Conservation (phyloP, 1,140 invertebrate genomes). For the Coenobita brevimanus region DNA sequence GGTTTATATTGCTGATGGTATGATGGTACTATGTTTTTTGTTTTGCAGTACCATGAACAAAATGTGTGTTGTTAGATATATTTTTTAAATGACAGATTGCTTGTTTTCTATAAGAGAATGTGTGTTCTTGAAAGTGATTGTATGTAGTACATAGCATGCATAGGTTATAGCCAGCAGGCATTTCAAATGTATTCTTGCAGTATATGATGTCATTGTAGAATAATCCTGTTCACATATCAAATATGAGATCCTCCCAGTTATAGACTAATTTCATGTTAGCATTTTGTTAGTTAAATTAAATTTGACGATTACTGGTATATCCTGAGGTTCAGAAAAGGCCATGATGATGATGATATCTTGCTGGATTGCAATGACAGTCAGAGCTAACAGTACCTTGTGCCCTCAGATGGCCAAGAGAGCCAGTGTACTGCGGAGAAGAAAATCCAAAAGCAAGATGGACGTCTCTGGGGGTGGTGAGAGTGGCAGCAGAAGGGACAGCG, state of each 20-base stretch:
- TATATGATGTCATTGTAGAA: not conserved
- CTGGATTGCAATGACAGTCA: too few relatives aligned
- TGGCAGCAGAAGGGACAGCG: conserved; percentile 76
- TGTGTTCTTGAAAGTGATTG: too few relatives aligned
- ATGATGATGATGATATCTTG: too few relatives aligned
- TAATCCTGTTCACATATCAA: not conserved
- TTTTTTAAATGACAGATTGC: too few relatives aligned
- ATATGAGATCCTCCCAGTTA: not conserved
- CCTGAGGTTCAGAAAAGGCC: too few relatives aligned
- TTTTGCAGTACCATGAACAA: too few relatives aligned
- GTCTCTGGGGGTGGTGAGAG: conserved; percentile 47
- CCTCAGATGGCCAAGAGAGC: conserved; percentile 83
- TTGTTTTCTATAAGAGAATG: not conserved
- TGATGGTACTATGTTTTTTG: not conserved
- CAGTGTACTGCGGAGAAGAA: conserved; percentile 81
- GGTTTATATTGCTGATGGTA: not conserved
- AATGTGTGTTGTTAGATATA: too few relatives aligned
- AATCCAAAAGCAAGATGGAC: conserved; percentile 82
- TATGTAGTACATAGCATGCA: too few relatives aligned
- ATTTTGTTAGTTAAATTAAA: not conserved
- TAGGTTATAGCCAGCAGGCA: too few relatives aligned
- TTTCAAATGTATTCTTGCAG: not conserved
- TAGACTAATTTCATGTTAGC: not conserved
- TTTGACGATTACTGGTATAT: too few relatives aligned
- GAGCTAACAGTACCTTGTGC: conserved; percentile 79